A percentile compares a stretch with the other conserved stretches of the same genome.
Conservation (phyloP, 2,113 vertebrate species). For the Pluvianellus socialis region DNA sequence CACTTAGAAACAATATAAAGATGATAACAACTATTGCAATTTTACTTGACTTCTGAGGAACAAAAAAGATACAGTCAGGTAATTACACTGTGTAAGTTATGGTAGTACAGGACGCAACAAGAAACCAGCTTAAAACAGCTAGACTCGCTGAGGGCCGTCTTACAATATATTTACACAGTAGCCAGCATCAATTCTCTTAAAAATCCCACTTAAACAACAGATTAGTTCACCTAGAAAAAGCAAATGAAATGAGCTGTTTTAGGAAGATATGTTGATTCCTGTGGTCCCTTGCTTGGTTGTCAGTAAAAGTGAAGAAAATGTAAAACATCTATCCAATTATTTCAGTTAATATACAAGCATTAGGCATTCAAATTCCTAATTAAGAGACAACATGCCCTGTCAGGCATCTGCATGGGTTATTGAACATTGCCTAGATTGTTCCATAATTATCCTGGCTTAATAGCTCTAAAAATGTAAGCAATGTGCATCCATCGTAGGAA, state of each 20-base stretch:
- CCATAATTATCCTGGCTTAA: conserved; percentile 86
- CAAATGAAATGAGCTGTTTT: conserved; percentile 68
- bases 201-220: conserved; percentile 34
- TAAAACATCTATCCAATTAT: conserved; percentile 90
- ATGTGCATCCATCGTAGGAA: conserved; percentile 68
- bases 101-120: background rate
- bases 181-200: background rate
- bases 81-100: background rate
- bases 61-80: background rate
- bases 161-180: background rate
- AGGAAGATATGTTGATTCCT: conserved; percentile 70
- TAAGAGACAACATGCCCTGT: conserved; percentile 91
- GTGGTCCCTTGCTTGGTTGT: conserved; percentile 70
- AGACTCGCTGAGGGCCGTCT: background rate
- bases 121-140: background rate
- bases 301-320: conserved; percentile 77
- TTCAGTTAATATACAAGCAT: conserved; percentile 87
- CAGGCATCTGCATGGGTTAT: conserved; percentile 87
- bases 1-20: background rate
- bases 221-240: conserved; percentile 69
- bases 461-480: conserved; percentile 80
- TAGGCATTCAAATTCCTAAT: conserved; percentile 90
- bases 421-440: conserved; percentile 85
- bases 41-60: background rate
- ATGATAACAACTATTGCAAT: background rate